Evolutionary conservation across 53 echinoderm and acorn worm genomes (phyloP).

Genomic region (Luidia sarsii): DNA sequence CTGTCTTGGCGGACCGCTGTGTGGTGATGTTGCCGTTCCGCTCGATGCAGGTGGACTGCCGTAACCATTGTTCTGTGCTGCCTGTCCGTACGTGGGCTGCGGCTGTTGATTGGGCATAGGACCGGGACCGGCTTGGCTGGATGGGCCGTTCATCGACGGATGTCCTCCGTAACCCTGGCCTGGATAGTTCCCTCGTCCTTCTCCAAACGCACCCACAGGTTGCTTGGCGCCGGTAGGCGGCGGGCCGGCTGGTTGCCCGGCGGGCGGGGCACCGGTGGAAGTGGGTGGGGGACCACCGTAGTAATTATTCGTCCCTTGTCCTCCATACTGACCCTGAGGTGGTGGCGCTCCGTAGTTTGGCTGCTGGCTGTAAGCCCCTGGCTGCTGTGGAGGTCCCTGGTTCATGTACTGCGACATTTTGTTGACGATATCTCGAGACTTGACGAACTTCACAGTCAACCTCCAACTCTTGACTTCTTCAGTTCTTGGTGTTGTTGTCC

Average conservation of each 20-base stretch:
- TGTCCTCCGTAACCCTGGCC: conserved; percentile 26
- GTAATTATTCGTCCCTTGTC: conserved; percentile 17
- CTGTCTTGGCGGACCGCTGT: conserved; percentile 1
- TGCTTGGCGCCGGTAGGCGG: conserved; percentile 21
- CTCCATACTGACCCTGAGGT: conserved; percentile 35
- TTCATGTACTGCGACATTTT: conserved; percentile 50
- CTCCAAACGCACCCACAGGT: conserved; percentile 55
- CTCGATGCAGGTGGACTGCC: conserved; percentile 18
- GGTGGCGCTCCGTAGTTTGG: conserved; percentile 40
- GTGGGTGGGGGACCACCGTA: no score
- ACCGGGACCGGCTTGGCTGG: conserved; percentile 8
- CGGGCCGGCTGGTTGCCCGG: not conserved
- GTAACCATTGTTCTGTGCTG: conserved; percentile 50
- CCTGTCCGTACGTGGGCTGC: conserved; percentile 30
- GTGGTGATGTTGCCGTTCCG: conserved; percentile 8
- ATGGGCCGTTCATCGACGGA: conserved; percentile 63
- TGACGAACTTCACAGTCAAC: not conserved
- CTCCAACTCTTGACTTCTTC: not conserved
- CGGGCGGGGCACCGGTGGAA: not conserved
- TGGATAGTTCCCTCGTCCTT: conserved; percentile 35
- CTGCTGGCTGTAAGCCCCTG: conserved; percentile 39
- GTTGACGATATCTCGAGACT: not conserved
- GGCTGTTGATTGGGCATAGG: conserved; percentile 28
- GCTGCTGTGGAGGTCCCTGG: conserved; percentile 39
- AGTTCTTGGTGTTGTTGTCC: no score